Percentiles rank a stretch among this genome's conserved stretches.
These are phyloP conservation scores for Dufourea novaeangliae DNA, from an alignment of 1,140 invertebrate genomes.

Conservation along the genomic window DNA sequence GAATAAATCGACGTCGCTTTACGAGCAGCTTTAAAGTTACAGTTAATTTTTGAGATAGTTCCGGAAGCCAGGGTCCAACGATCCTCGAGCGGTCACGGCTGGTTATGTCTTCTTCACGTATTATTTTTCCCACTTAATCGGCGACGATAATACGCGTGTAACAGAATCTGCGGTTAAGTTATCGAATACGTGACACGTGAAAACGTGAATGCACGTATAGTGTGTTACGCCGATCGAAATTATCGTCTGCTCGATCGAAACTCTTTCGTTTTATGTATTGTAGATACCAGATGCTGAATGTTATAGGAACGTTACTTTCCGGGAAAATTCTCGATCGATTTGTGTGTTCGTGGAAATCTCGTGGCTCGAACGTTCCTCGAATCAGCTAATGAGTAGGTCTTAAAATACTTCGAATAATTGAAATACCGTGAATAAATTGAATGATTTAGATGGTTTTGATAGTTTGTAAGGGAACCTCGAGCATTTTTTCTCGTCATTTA, in stretches of 20 bases:
- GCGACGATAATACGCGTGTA: not conserved
- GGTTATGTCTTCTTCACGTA: constrained; percentile 1
- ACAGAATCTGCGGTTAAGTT: not conserved
- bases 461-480: not conserved
- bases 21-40: constrained; percentile 24
- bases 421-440: constrained; percentile 11
- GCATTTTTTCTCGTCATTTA: too few relatives aligned
- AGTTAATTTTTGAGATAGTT: constrained; percentile 31
- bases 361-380: constrained; percentile 5
- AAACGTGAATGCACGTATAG: not conserved
- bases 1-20: constrained; percentile 22
- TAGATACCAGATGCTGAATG: not conserved
- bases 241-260: not conserved
- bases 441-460: constrained; percentile 16
- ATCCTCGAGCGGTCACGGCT: not conserved
- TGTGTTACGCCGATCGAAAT: not conserved
- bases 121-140: not conserved
- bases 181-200: not conserved
- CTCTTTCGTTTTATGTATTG: not conserved
- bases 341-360: not conserved
- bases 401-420: not conserved
- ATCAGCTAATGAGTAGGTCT: not conserved
- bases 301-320: not conserved
- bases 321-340: not conserved
- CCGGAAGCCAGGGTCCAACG: not conserved